Evolutionary conservation across 2,797 vertebrate species (phyloP).

Genomic region (Columba guinea): DNA sequence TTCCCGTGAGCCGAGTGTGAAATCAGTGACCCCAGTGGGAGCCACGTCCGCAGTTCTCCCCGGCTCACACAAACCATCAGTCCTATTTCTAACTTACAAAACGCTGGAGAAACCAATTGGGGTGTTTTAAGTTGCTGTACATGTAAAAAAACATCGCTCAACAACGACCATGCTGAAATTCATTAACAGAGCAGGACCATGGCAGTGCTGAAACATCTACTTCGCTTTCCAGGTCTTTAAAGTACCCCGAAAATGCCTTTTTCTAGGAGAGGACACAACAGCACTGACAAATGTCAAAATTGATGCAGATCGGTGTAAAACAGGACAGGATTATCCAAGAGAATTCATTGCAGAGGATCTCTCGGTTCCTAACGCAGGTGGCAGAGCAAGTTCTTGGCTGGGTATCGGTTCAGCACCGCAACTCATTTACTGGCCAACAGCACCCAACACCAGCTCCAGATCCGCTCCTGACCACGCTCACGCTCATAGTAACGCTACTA

Average conservation of each 20-base stretch:
- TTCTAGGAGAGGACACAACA: background rate
- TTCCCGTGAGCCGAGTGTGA: background rate
- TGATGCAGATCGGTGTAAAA: accelerated
- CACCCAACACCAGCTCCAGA: background rate
- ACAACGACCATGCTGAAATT: background rate
- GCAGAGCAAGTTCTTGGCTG: background rate
- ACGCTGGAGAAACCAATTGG: background rate
- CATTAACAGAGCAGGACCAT: background rate
- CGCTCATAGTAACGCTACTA: background rate
- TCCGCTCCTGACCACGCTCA: background rate
- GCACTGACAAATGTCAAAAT: accelerated
- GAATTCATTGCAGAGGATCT: background rate
- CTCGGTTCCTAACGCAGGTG: background rate
- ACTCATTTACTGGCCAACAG: accelerated
- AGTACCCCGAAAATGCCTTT: background rate
- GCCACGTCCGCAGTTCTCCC: background rate
- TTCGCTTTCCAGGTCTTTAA: background rate
- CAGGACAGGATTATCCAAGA: background rate
- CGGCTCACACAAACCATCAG: background rate
- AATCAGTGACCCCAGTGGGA: background rate
- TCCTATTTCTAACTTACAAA: background rate
- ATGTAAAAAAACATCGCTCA: background rate
- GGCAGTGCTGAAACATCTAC: background rate
- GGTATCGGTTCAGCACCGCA: accelerated
- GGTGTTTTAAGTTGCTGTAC: background rate